Percentiles rank a stretch among this genome's conserved stretches.
phyloP scores from a whole-genome alignment of 64 coral and sea anemone species.

The Montipora cactus region DNA sequence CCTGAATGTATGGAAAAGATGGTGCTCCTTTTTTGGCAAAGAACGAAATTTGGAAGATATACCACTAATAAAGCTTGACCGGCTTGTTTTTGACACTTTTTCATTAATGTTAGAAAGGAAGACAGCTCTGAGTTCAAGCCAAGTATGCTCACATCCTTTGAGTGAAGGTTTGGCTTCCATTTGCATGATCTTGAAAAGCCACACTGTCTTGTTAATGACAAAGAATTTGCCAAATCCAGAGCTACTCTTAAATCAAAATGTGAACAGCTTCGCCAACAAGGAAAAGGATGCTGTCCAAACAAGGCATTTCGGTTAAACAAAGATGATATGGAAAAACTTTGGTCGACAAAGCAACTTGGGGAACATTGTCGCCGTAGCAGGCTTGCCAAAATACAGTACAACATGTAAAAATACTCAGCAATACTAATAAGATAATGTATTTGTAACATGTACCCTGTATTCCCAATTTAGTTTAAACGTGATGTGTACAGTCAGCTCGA shows the following conservation, averaged over 20 bases:
- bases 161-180: slow-evolving; percentile 24
- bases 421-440: background rate
- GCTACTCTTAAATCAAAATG: too few species aligned
- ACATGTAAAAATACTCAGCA: too few species aligned
- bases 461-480: slow-evolving; percentile 69
- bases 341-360: background rate
- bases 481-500: slow-evolving; percentile 88
- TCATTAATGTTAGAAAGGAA: slow-evolving; percentile 46
- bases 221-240: background rate
- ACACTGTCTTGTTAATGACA: background rate
- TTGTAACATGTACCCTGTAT: background rate
- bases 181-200: background rate
- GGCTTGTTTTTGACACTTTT: slow-evolving; percentile 29
- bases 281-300: too few species aligned
- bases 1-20: slow-evolving; percentile 65
- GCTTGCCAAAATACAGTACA: too few species aligned
- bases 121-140: slow-evolving; percentile 61
- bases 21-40: slow-evolving; percentile 25
- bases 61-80: slow-evolving; percentile 25
- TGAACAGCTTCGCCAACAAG: too few species aligned
- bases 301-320: too few species aligned
- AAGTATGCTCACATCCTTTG: slow-evolving; percentile 1
- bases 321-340: background rate
- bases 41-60: slow-evolving; percentile 38
- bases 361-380: background rate